phyloP scores from a whole-genome alignment of 2,888 invertebrate species.

The Biston betularia region DNA sequence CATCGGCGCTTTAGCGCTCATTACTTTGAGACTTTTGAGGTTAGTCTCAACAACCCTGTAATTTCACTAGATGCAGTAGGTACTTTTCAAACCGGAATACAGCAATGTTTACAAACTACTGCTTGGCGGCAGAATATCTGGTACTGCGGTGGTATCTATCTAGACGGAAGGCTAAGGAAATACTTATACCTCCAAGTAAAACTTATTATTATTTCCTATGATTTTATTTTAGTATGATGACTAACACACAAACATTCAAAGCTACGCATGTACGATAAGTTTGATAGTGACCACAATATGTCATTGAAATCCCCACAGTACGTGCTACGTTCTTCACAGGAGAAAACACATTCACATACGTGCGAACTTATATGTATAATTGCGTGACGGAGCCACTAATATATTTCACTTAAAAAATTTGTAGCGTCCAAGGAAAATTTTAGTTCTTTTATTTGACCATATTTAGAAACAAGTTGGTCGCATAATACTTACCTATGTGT shows the following conservation, averaged over 20 bases:
- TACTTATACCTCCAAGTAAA: not conserved
- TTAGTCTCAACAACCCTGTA: too few species aligned
- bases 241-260: constrained; percentile 8
- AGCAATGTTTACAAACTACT: too few species aligned
- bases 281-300: constrained; percentile 14
- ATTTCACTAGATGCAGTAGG: too few species aligned
- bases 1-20: too few species aligned
- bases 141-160: too few species aligned
- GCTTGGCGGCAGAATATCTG: too few species aligned
- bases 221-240: not conserved
- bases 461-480: not conserved
- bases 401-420: not conserved
- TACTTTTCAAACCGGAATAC: too few species aligned
- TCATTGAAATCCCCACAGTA: constrained; percentile 15
- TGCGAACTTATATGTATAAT: not conserved
- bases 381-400: not conserved
- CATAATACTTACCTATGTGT: not conserved
- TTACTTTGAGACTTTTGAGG: too few species aligned
- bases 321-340: constrained; percentile 2
- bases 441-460: not conserved
- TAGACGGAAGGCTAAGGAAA: not conserved
- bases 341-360: constrained; percentile 10
- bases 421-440: not conserved
- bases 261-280: constrained; percentile 1
- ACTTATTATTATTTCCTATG: not conserved